phyloP scores from a whole-genome alignment of 2,888 invertebrate genomes.

The Acanthosepion lycidas region DNA sequence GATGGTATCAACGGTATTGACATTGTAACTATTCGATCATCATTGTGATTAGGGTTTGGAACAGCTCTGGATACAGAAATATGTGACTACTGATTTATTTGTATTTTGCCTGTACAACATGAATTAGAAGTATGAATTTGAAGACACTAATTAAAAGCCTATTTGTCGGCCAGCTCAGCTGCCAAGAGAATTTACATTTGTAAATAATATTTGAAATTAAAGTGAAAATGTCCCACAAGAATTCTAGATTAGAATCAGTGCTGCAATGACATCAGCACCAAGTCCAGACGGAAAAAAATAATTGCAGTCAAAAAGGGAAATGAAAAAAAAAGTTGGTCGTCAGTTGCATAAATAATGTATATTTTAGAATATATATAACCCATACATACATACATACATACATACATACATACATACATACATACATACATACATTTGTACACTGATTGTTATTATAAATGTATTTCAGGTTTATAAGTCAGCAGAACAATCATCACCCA shows the following conservation, averaged over 20 bases:
- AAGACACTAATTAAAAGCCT: not conserved
- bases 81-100: not conserved
- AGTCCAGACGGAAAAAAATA: not conserved
- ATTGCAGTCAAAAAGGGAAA: not conserved
- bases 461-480: constrained; percentile 81
- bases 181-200: not conserved
- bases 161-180: not conserved
- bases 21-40: no score
- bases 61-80: no score
- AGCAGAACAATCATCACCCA: constrained; percentile 88
- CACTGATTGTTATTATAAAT: constrained; percentile 56
- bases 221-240: not conserved
- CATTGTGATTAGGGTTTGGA: no score
- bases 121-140: not conserved
- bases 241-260: not conserved
- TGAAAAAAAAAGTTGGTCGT: not conserved
- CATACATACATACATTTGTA: not conserved
- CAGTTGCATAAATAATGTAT: constrained; percentile 18
- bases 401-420: not conserved
- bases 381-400: constrained; percentile 24
- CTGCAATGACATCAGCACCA: not conserved
- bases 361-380: not conserved
- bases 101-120: not conserved
- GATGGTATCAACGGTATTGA: no score
- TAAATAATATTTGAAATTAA: not conserved